Evolutionary conservation across 2,113 vertebrate genomes (phyloP), one percentile per base, ranked within the genome.

Genomic region (Gymnocephalus cernua): DNA sequence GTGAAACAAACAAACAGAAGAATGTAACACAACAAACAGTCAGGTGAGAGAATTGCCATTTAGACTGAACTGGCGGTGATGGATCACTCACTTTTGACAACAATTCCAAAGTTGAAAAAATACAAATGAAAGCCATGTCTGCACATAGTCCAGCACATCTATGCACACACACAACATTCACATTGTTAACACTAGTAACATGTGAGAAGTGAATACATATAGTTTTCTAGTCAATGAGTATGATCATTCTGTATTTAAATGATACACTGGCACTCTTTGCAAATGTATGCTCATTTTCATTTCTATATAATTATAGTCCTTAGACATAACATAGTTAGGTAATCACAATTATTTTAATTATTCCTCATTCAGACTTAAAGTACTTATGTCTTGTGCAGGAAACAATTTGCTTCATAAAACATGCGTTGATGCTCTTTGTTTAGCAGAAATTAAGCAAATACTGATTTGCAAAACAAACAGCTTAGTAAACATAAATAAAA

Each of bases 321-420:
- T 50, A 27, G 23, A 41, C 50, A 48, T 71, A 75, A 85, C 47
- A 66, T 1, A 71, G 27, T 13, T 25, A 45, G 27, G 57, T 67
- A 74, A 79, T 67, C 47, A 66, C 13, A 72, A 27, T 44, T 57
- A 15, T 64, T 38, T 51, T 14, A 77, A 45, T 69, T 27, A 77
- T 29, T 66, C n/a, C 47, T 38, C 18, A 14, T n/a, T 14, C 14
- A 51, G 13, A 38, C n/a, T 13, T 15, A 54, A 38, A 61, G 35
- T 3, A 27, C 6, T 35, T 51, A 50, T 18, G 27, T 21, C 25
- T 57, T 16, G 15, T 51, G 23, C 23, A 16, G 48, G 38, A 10
- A 38, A 57, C n/a, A 4, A 21, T 23, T 41, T 59, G 25, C 58
- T 66, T 50, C 27, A 80, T 29, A 15, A 23, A 48, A 58, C 50